phyloP scores from a whole-genome alignment of 2,113 vertebrate species.

The Lophura nycthemera region DNA sequence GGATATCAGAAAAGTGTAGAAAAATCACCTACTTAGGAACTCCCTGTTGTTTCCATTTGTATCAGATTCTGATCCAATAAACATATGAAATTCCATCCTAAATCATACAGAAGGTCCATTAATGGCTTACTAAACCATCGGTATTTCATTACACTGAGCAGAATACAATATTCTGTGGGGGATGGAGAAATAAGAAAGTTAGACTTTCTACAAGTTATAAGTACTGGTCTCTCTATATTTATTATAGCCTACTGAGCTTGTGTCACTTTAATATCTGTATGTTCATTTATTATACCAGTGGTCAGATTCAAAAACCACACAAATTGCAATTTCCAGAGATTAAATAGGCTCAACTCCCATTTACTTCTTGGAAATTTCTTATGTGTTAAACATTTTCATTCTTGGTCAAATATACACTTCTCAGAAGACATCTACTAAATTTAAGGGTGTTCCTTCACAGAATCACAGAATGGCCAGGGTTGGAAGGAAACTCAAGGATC shows the following conservation, averaged over 20 bases:
- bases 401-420: conserved; percentile 10
- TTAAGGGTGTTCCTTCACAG: not conserved
- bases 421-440: conserved; percentile 27
- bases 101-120: not conserved
- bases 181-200: not conserved
- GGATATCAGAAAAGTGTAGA: not conserved
- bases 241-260: not conserved
- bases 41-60: not conserved
- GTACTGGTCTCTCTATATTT: not conserved
- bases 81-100: not conserved
- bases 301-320: not conserved
- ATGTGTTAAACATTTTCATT: conserved; percentile 1
- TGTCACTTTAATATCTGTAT: not conserved
- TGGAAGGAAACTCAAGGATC: too few relatives aligned
- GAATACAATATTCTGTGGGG: not conserved
- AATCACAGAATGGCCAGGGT: too few relatives aligned
- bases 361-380: conserved; percentile 21
- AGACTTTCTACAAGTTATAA: not conserved
- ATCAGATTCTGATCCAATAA: not conserved
- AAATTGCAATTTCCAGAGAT: not conserved
- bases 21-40: not conserved
- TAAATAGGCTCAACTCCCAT: not conserved
- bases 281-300: not conserved
- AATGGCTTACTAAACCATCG: not conserved
- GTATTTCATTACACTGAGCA: not conserved